Evolutionary conservation across 2,888 invertebrate genomes (phyloP).

Genomic region (Steromphala cineraria): DNA sequence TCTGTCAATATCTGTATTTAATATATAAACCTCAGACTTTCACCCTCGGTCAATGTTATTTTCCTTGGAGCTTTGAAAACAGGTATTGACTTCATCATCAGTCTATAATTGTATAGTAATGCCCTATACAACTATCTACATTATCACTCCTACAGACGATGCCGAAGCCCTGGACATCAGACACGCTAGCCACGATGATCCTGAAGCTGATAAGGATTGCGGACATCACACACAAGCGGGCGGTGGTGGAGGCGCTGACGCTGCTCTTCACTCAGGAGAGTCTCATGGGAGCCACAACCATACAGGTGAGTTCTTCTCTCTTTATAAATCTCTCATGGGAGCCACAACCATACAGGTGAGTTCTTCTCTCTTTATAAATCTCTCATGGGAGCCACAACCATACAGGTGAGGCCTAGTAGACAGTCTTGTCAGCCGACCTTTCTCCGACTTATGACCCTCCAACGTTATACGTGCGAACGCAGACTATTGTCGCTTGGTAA

Average conservation of each 20-base stretch:
- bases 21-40: no score
- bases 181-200: slow-evolving; percentile 63
- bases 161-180: slow-evolving; percentile 71
- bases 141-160: slow-evolving; percentile 55
- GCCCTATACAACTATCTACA: no score
- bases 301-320: not conserved
- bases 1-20: no score
- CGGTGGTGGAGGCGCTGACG: slow-evolving; percentile 61
- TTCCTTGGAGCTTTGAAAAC: no score
- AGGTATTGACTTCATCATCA: no score
- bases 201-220: slow-evolving; percentile 62
- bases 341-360: slow-evolving; percentile 29
- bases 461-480: no score
- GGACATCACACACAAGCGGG: slow-evolving; percentile 58
- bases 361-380: not conserved
- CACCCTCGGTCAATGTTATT: no score
- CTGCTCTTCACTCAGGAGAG: slow-evolving; percentile 63
- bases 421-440: no score
- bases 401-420: not conserved
- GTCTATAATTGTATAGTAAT: no score
- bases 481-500: no score
- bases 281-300: slow-evolving; percentile 47
- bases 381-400: slow-evolving; percentile 47
- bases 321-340: slow-evolving; percentile 43
- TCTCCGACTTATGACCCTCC: no score